Evolutionary conservation across 2,797 vertebrate genomes (phyloP).

Genomic region (Pristis pectinata): DNA sequence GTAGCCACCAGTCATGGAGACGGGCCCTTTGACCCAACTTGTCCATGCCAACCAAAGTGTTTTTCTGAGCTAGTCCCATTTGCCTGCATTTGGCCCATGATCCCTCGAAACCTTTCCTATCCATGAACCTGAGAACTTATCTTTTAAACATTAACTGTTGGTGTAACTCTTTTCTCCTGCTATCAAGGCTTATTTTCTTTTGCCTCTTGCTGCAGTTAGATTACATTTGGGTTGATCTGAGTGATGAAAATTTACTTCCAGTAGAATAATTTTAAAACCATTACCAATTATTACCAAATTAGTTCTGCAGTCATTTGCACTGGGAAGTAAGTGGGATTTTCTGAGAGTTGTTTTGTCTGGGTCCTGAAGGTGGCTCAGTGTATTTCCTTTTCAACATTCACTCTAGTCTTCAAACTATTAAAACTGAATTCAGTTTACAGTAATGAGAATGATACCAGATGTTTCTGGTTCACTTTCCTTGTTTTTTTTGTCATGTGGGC

Average conservation of each 20-base stretch:
- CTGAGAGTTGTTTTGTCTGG: not conserved
- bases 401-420: not conserved
- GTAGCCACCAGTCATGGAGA: not conserved
- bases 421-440: not conserved
- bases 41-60: no score
- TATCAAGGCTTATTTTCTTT: not conserved
- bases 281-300: no score
- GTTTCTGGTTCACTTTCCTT: not conserved
- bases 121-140: no score
- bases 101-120: no score
- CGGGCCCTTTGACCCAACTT: no score
- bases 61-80: no score
- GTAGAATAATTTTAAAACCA: not conserved
- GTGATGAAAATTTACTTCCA: not conserved
- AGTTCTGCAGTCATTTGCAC: no score
- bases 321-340: not conserved
- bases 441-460: not conserved
- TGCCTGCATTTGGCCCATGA: no score
- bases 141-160: no score
- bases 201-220: not conserved
- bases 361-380: slow-evolving; percentile 7
- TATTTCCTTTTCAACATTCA: not conserved
- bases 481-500: not conserved
- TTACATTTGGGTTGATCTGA: not conserved
- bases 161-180: not conserved